Base-by-base conservation (phyloP, 2,797 vertebrate species). In the Xyrichtys novacula region DNA sequence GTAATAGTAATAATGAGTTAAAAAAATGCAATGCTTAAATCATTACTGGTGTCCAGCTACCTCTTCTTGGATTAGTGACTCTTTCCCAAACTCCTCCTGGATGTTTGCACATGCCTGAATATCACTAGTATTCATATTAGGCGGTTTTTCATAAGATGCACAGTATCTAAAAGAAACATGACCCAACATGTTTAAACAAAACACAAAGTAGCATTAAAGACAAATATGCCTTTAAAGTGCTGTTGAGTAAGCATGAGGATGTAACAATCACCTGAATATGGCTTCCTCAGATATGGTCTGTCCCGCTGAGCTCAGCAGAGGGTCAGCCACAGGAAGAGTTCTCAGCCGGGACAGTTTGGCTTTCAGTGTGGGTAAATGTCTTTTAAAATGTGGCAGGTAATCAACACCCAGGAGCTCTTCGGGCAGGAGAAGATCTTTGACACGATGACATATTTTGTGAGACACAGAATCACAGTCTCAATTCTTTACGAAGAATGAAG, bases 371-470 rank as follows among this genome's bases (percentile, higher is more conserved):
- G 96, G 95, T 56, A 96, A 61, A 1, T 88, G 90, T 74, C 80
- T 93, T 75, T 16, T 76, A 81, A 92, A 94, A 4, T 54, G 39
- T 65, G 58, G 66, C 71, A 96, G 85, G 73, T 86, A 61, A 73
- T 94, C 84, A 34, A 62, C 25, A 73, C 88, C 89, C 54, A 96
- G 20, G 32, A 95, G 52, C 57, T 97, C 95, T 6, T 96, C 94
- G 39, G 91, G 86, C 76, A 96, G 78, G 68, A 23, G 82, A 8
- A 96, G 92, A 88, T 91, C 96, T 92, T n/a, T 28, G 25, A 17
- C 6, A 15, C 20, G 23, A 46, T 25, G 19, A 42, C n/a, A 20
- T 42, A n/a, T 46, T 22, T 46, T 14, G 20, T 25, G 6, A 25
- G 23, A 25, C 1, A 25, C 44, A 15, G 6, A 14, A 6, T 29